Evolutionary conservation across 2,888 invertebrate genomes (phyloP), one percentile per base, ranked within the genome.

Genomic region (Chouioia cunea): DNA sequence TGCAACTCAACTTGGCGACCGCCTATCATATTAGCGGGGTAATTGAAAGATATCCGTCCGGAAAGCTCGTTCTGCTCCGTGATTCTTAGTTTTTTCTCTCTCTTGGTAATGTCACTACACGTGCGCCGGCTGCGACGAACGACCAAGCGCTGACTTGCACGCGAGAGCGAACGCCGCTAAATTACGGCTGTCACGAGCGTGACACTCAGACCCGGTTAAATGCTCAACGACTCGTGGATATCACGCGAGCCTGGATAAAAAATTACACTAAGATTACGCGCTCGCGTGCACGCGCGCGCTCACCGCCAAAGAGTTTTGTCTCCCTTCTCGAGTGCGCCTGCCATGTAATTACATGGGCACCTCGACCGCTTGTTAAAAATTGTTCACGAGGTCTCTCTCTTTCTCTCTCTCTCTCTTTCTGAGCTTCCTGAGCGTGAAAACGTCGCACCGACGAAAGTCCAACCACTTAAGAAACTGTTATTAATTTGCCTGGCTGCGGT

Each of bases 31-130:
- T 85, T 82, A 83, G 80, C 81, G 80, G 78, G 79, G 78, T 85
- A 85, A 85, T 85, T 85, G 85, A 85, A 85, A 83, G 84, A 85
- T 84, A 84, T 84, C 84, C 83, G 81, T 79, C 77, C 79, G 80
- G 79, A 83, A 82, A 82, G 81, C 80, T 79, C 77, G 58, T 67
- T 36, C 36, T 1, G 36, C 48, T 57, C 79, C 79, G 81, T 81
- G 80, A 82, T 80, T 82, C 75, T 75, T 74, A 70, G 71, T 75
- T 74, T 76, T 73, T 73, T 71, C 52, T 52, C 60, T 58, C 54
- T 53, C 47, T 65, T 78, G 59, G 79, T 80, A 78, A 77, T 82
- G 82, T 84, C 83, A 82, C 80, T 79, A 77, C 75, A 76, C n/a
- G 16, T 48, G n/a, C 27, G 65, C 71, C 74, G 70, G 59, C 79